phyloP scores from a whole-genome alignment of 2,888 invertebrate genomes.

The Drosophila kanekoi region DNA sequence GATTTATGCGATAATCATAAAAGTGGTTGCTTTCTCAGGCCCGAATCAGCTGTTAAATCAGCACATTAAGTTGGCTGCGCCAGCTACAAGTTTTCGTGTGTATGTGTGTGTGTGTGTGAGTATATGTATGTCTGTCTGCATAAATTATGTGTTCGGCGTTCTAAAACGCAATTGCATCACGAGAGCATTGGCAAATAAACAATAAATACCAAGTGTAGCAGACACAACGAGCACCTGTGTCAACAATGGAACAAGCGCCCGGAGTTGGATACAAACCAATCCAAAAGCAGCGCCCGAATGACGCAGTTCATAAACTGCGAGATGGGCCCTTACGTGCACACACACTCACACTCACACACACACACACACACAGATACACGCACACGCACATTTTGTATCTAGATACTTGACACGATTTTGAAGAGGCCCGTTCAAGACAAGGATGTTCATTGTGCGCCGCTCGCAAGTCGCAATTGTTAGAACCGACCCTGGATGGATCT shows the following conservation, averaged over 20 bases:
- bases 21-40: conserved; percentile 7
- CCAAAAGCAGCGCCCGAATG: conserved; percentile 48
- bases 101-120: too few species aligned
- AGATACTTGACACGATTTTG: conserved; percentile 77
- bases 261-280: conserved; percentile 54
- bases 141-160: conserved; percentile 1
- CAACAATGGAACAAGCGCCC: conserved; percentile 68
- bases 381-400: conserved; percentile 54
- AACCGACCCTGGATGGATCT: conserved; percentile 33
- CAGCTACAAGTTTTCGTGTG: background rate
- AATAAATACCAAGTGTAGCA: conserved; percentile 23
- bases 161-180: conserved; percentile 65
- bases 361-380: conserved; percentile 5
- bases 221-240: conserved; percentile 78
- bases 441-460: conserved; percentile 66
- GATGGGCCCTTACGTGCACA: conserved; percentile 45
- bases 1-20: conserved; percentile 24
- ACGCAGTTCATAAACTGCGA: conserved; percentile 51
- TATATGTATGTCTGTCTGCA: too few species aligned
- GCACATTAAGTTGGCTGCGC: background rate
- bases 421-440: conserved; percentile 49
- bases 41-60: background rate
- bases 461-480: conserved; percentile 38
- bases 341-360: conserved; percentile 6
- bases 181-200: conserved; percentile 58